phyloP scores from a whole-genome alignment of 2,888 invertebrate species.

The Steinernema scapterisci region DNA sequence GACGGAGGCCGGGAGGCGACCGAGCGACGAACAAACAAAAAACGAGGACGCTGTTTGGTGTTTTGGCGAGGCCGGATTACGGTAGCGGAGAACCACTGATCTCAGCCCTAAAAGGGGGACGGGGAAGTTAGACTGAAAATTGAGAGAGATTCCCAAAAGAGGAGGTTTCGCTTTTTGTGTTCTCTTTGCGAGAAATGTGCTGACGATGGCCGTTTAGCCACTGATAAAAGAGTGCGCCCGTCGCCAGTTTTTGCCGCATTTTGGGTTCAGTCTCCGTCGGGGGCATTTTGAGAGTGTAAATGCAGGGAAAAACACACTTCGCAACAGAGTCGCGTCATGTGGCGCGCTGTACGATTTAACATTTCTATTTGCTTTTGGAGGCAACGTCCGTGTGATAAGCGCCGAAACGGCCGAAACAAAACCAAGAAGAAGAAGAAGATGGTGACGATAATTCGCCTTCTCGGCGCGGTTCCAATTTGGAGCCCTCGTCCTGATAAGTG shows the following conservation, averaged over 20 bases:
- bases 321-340: slow-evolving; percentile 20
- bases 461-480: slow-evolving; percentile 20
- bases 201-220: too few relatives aligned
- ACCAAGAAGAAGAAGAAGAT: neutral
- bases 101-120: too few relatives aligned
- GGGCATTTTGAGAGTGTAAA: neutral
- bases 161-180: too few relatives aligned
- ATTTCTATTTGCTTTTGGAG: slow-evolving; percentile 9
- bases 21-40: neutral
- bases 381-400: slow-evolving; percentile 17
- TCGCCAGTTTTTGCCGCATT: too few relatives aligned
- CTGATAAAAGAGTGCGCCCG: too few relatives aligned
- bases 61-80: too few relatives aligned
- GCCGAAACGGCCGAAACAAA: neutral
- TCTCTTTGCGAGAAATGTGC: too few relatives aligned
- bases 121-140: too few relatives aligned
- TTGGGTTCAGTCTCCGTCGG: too few relatives aligned
- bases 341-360: slow-evolving; percentile 29
- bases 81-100: too few relatives aligned
- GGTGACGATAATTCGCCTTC: slow-evolving; percentile 1
- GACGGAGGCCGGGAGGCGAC: neutral
- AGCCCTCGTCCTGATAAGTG: slow-evolving; percentile 14
- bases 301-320: slow-evolving; percentile 18
- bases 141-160: too few relatives aligned
- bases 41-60: too few relatives aligned